Evolutionary conservation across 2,888 invertebrate genomes (phyloP).

Genomic region (Diaperis boleti): DNA sequence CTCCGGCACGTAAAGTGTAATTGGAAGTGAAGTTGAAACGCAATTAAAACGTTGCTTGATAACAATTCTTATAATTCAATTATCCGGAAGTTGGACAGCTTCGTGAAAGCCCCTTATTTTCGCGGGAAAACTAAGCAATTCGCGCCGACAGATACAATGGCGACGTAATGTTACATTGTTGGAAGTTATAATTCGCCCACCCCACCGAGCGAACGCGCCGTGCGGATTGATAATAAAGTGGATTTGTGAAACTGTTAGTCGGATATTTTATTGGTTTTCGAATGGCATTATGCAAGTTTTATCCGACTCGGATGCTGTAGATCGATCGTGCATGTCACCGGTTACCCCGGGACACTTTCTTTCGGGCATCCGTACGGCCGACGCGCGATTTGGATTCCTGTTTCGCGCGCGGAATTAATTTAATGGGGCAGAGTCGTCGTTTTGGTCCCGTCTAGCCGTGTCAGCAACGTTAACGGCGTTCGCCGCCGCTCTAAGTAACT

Average conservation of each 20-base stretch:
- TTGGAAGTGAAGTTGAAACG: conserved; percentile 44
- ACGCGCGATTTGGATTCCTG: conserved; percentile 53
- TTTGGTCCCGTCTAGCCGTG: conserved; percentile 30
- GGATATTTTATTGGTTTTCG: conserved; percentile 40
- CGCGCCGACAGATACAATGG: conserved; percentile 43
- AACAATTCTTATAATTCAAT: conserved; percentile 45
- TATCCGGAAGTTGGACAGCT: conserved; percentile 42
- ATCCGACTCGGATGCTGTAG: conserved; percentile 33
- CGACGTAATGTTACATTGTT: conserved; percentile 43
- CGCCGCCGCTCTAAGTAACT: conserved; percentile 37
- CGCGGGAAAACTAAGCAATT: conserved; percentile 40
- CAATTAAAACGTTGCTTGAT: conserved; percentile 45
- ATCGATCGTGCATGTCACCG: no score
- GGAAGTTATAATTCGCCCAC: conserved; percentile 44
- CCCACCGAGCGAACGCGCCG: conserved; percentile 30
- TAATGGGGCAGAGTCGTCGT: conserved; percentile 32
- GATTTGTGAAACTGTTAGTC: conserved; percentile 42
- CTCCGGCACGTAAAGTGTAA: conserved; percentile 31
- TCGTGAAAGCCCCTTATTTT: conserved; percentile 45
- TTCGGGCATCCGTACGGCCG: conserved; percentile 45
- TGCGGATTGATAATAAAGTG: conserved; percentile 42
- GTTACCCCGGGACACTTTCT: no score
- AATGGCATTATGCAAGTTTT: conserved; percentile 40
- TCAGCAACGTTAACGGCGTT: conserved; percentile 30
- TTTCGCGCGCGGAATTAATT: conserved; percentile 46